A percentile compares a stretch with the other conserved stretches of the same genome.
Evolutionary conservation across 2,888 invertebrate genomes (phyloP).

Genomic region (Ormyrus pomaceus): DNA sequence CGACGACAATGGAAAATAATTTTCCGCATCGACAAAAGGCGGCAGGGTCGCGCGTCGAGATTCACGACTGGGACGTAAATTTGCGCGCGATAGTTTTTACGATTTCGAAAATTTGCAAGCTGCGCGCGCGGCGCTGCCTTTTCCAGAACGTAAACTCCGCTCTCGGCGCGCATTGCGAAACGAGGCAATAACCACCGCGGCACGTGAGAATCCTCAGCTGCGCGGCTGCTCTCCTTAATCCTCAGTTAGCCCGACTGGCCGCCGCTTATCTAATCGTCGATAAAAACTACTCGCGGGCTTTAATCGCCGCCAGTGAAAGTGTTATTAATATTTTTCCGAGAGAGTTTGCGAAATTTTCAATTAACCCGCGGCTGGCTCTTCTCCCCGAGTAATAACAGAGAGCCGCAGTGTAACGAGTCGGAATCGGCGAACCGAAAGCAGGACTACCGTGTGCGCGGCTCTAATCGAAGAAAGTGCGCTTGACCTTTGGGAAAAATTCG

Average conservation of each 20-base stretch:
- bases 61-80: constrained; percentile 21
- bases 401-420: neutral
- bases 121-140: neutral
- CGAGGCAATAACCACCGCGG: neutral
- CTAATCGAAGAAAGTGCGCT: too few relatives aligned
- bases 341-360: neutral
- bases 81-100: constrained; percentile 10
- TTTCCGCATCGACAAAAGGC: neutral
- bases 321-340: neutral
- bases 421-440: neutral
- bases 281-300: neutral
- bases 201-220: neutral
- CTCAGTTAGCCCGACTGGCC: neutral
- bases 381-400: neutral
- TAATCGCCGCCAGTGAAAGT: too few relatives aligned
- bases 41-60: neutral
- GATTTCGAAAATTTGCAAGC: constrained; percentile 16
- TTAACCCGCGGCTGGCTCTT: neutral
- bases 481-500: neutral
- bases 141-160: constrained; percentile 24
- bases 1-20: constrained; percentile 6
- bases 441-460: neutral
- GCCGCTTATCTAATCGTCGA: constrained; percentile 9
- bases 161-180: too few relatives aligned
- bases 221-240: too few relatives aligned